These are phyloP conservation scores for Centropristis striata DNA, from an alignment of 2,113 vertebrate species.

Conservation along the genomic window DNA sequence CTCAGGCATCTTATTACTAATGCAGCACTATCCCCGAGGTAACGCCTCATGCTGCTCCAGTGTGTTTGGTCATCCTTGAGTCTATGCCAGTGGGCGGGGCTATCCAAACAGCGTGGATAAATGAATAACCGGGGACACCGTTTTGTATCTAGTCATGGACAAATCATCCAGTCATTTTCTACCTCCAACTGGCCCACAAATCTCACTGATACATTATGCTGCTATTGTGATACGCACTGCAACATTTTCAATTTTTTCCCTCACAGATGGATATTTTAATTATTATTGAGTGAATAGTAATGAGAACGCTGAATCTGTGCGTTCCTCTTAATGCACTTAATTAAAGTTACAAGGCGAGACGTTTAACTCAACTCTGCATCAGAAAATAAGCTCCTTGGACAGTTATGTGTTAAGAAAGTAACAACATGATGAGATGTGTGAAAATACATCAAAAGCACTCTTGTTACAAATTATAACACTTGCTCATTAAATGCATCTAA, in stretches of 20 bases:
- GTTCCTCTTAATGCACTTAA: constrained; percentile 66
- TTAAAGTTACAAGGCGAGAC: constrained; percentile 67
- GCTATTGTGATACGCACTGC: constrained; percentile 67
- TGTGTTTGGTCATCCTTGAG: constrained; percentile 36
- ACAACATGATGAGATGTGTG: constrained; percentile 13
- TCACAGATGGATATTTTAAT: constrained; percentile 82
- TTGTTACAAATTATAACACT: no score
- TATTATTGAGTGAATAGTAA: constrained; percentile 77
- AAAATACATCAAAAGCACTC: no score
- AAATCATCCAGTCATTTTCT: constrained; percentile 32
- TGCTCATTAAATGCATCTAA: no score
- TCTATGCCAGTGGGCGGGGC: constrained; percentile 1
- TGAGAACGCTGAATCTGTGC: constrained; percentile 60
- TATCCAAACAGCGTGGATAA: constrained; percentile 28
- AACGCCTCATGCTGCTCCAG: constrained; percentile 7
- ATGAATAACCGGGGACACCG: constrained; percentile 33
- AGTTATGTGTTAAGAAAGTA: constrained; percentile 34
- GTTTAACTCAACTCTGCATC: constrained; percentile 51
- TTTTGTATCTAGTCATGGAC: constrained; percentile 11
- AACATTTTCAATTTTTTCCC: constrained; percentile 80
- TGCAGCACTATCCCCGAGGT: constrained; percentile 31
- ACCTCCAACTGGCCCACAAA: constrained; percentile 34
- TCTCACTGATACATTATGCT: constrained; percentile 36
- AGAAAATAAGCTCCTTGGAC: constrained; percentile 33
- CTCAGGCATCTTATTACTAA: constrained; percentile 64